Evolutionary conservation across 2,797 vertebrate genomes (phyloP).

Genomic region (Tragelaphus eurycerus): DNA sequence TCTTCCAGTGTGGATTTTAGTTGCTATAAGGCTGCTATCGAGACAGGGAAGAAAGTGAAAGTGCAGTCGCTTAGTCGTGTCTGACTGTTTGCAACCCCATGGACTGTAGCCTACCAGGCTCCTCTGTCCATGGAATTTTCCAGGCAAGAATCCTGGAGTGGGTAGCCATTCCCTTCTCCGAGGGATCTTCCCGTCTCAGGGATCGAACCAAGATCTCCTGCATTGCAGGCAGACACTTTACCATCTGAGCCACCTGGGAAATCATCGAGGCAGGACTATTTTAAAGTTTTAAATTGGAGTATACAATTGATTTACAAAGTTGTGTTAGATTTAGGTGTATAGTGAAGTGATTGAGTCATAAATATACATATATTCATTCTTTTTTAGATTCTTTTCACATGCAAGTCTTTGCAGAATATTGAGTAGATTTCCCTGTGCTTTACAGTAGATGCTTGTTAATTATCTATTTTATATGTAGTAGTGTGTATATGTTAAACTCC

Average conservation of each 20-base stretch:
- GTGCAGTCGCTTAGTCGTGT: neutral
- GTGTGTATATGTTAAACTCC: neutral
- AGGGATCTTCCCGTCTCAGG: neutral
- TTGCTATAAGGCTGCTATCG: neutral
- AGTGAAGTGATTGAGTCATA: neutral
- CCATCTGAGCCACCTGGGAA: neutral
- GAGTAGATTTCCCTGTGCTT: neutral
- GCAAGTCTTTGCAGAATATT: neutral
- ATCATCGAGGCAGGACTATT: neutral
- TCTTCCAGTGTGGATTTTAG: conserved; percentile 4
- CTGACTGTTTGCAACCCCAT: neutral
- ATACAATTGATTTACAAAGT: neutral
- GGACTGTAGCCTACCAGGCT: neutral
- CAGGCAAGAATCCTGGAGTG: neutral
- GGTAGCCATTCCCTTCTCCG: neutral
- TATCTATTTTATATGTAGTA: neutral
- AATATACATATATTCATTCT: neutral
- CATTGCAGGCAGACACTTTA: neutral
- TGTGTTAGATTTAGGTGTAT: neutral
- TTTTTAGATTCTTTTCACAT: neutral
- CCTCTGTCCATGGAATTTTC: neutral
- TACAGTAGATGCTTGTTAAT: neutral
- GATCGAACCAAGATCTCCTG: neutral
- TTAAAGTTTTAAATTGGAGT: neutral
- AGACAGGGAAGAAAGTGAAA: neutral